These are phyloP conservation scores for Epiblema foenella DNA, from an alignment of 2,888 invertebrate genomes.

Conservation along the genomic window DNA sequence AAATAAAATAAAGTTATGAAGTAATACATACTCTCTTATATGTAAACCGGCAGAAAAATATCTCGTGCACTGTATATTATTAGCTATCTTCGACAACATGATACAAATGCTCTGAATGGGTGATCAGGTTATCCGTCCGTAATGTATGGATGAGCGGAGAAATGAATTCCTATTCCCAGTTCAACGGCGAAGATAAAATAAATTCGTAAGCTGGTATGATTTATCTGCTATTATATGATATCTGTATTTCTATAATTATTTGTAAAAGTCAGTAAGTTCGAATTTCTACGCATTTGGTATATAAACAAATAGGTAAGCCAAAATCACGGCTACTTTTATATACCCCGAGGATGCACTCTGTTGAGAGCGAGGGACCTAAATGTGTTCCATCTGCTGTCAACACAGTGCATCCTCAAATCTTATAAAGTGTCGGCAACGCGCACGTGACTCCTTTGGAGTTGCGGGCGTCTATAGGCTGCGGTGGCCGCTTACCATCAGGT, in stretches of 20 bases:
- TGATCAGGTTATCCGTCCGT: conserved; percentile 44
- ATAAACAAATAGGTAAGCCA: background rate
- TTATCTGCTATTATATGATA: background rate
- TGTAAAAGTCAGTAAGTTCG: background rate
- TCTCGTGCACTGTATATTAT: conserved; percentile 11
- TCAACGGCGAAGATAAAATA: conserved; percentile 23
- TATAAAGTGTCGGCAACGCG: too few species aligned
- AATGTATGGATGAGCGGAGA: conserved; percentile 38
- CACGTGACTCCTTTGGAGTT: too few species aligned
- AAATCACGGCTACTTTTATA: too few species aligned
- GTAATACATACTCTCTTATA: background rate
- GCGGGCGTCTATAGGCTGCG: too few species aligned
- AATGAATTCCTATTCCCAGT: conserved; percentile 31
- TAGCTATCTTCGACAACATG: conserved; percentile 11
- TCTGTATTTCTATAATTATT: background rate
- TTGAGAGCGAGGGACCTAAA: too few species aligned
- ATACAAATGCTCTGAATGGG: conserved; percentile 39
- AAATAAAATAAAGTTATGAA: background rate
- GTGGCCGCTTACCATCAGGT: too few species aligned
- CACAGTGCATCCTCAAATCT: too few species aligned
- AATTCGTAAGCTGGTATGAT: conserved; percentile 16
- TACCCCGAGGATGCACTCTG: too few species aligned
- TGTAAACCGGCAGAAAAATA: background rate
- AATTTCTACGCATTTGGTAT: background rate
- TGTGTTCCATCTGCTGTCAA: too few species aligned